Evolutionary conservation across 2,888 invertebrate genomes (phyloP), one percentile per base, ranked within the genome.

Genomic region (Hirtodrosophila alboralis): DNA sequence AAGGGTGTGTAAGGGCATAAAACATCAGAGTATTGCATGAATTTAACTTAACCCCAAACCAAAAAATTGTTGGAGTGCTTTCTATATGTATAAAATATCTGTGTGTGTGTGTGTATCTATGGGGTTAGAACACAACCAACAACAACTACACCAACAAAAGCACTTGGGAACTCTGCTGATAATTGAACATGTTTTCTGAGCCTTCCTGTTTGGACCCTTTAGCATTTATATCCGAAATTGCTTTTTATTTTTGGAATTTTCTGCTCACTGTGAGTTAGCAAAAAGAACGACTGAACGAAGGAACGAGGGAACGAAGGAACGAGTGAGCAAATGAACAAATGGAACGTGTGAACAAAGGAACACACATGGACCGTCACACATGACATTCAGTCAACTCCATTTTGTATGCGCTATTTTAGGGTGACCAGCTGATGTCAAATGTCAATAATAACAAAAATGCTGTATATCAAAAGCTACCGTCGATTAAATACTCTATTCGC

Each of bases 161-260:
- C 45, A 26, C 58, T 53, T 30, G 48, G 27, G n/a, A n/a, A n/a
- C 57, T 53, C 58, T 66, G 57, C n/a, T 34, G 73, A 75, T 79
- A 85, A 79, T 85, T 79, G 83, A 79, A 79, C 79, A 85, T 79
- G 79, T 75, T 84, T 85, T 66, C 70, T 18, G 18, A 5, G 18
- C 76, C 53, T 48, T 40, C 18, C 18, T 21, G 3, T 5, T 21
- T 5, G 18, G 3, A 21, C 18, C 83, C 78, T 78, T 81, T 58
- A 53, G 60, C 49, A 65, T 81, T 61, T 79, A n/a, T n/a, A n/a
- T 68, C 64, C 57, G 54, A 85, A 78, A 83, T 75, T 83, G 75
- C 83, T 83, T 69, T 64, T 60, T 60, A 52, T 52, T 37, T 51
- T 47, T 71, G 41, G 52, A 45, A 34, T 48, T 64, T 67, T 49